Base-by-base conservation (phyloP, 2,888 invertebrate species). In the Melangyna quadrimaculata region DNA sequence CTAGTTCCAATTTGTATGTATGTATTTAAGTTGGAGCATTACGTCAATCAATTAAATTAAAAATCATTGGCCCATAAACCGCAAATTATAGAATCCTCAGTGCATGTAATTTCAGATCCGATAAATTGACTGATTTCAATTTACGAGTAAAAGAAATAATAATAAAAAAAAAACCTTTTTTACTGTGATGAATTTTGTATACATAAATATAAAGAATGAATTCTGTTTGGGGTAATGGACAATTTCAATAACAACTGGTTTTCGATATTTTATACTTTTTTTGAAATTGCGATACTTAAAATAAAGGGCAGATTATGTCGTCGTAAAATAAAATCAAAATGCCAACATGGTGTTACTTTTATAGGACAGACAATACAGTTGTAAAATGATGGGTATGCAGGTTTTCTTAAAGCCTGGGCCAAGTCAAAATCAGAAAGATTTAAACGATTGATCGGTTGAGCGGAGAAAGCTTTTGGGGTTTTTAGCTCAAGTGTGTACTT, bases 1-100 rank as follows among this genome's bases (percentile, higher is more conserved):
- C 22, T 35, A 55, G 10, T 29, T 10, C n/a, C 1, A 51, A 14
- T 51, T 3, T 45, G 8, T n/a, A n/a, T n/a, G n/a, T n/a, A n/a
- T n/a, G n/a, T n/a, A n/a, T n/a, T n/a, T 5, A 2, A 19, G 19
- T 2, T 22, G 22, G 12, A 51, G 9, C 29, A 32, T 29, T 55
- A 22, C 24, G 35, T 37, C 37, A 59, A 40, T 37, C 59, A 40
- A 37, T 59, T 37, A 24, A 24, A 59, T 59, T 4, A 14, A 59
- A 53, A 59, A 59, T 24, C 59, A 2, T 37, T 59, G 24, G 59
- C 24, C 59, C 59, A 59, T 59, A 43, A 63, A 63, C 43, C 63
- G 43, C 43, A 43, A 63, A 63, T 63, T 63, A 63, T 43, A 63
- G 7, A 10, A 63, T 27, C 45, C 24, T 17, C 24, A 43, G 17